Evolutionary conservation across 2,113 vertebrate species (phyloP), one percentile per base, ranked within the genome.

Genomic region (Neodontobutis hainanensis): DNA sequence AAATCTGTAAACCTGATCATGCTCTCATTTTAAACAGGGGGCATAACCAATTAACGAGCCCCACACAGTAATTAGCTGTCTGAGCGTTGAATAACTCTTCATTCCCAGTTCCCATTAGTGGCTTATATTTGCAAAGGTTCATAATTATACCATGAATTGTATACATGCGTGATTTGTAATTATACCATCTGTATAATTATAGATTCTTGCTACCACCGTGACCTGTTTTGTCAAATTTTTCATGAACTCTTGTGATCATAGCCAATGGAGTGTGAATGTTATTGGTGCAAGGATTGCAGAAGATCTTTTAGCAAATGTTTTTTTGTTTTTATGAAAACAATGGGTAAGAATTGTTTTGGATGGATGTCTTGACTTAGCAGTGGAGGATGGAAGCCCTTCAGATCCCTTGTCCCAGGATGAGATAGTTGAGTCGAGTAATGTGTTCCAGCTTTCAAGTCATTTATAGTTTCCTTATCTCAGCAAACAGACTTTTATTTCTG

Each of bases 111-210:
- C 83, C 76, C 85, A 90, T 88, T 89, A 89, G 85, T 82, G 88
- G 87, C 80, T 81, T 85, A 85, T 79, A 58, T 76, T 62, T 80
- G 83, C 76, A 88, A 75, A 85, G 80, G 77, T 87, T 87, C 86
- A 85, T 89, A 89, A 91, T 91, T 89, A 91, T 85, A 85, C 77
- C 82, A 77, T 75, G 84, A 88, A 86, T 82, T 87, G 83, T 87
- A 86, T 87, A 87, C 16, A 80, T 64, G 85, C 85, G 78, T 90
- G 83, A 88, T 91, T 90, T 68, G 47, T 84, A 87, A 90, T 88
- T 87, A 86, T 85, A 86, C 85, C 78, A 81, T 87, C 72, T 72
- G 66, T 82, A 61, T 90, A 91, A 91, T 91, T 89, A 88, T 78
- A 88, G 85, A 88, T 86, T 52, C 69, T 70, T 60, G 80, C 77